Percentiles rank a stretch among this genome's conserved stretches.
These are phyloP conservation scores for Phalera bucephala DNA, from an alignment of 2,888 invertebrate genomes.

Conservation along the genomic window DNA sequence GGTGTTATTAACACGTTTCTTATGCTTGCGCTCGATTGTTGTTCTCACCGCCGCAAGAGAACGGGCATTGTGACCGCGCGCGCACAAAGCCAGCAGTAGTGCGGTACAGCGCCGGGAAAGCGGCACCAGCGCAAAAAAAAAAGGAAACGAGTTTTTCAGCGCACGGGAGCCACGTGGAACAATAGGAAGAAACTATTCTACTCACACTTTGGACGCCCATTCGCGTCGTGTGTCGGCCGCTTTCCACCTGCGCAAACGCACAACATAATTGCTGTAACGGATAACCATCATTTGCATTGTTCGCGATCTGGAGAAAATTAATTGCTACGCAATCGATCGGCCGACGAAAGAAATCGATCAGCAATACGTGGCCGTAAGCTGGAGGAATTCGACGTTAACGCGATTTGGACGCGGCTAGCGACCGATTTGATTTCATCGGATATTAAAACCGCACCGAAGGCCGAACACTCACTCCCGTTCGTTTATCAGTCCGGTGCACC, in stretches of 20 bases:
- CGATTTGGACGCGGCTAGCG: conserved; percentile 7
- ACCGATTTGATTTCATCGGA: conserved; percentile 20
- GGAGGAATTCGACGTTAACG: conserved; percentile 20
- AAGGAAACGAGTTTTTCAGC: conserved; percentile 50
- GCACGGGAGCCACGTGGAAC: conserved; percentile 50
- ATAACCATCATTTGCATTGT: conserved; percentile 79
- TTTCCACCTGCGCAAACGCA: conserved; percentile 65
- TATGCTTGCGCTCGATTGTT: conserved; percentile 29
- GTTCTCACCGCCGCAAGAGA: conserved; percentile 47
- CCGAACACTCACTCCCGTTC: conserved; percentile 25
- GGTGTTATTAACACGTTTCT: conserved; percentile 40
- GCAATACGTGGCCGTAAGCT: conserved; percentile 32
- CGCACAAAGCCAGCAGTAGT: conserved; percentile 17
- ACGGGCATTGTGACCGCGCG: conserved; percentile 1
- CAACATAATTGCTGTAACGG: conserved; percentile 63
- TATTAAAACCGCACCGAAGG: conserved; percentile 22
- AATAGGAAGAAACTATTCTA: conserved; percentile 76
- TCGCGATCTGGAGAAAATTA: conserved; percentile 73
- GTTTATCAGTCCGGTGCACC: conserved; percentile 8
- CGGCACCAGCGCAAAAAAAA: conserved; percentile 46
- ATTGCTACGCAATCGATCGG: conserved; percentile 62
- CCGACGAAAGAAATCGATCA: conserved; percentile 55
- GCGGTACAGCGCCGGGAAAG: conserved; percentile 58
- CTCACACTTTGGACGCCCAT: conserved; percentile 60
- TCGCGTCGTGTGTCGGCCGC: conserved; percentile 59